Conservation (phyloP, 2,113 vertebrate genomes). For the Salvelinus sp. region DNA sequence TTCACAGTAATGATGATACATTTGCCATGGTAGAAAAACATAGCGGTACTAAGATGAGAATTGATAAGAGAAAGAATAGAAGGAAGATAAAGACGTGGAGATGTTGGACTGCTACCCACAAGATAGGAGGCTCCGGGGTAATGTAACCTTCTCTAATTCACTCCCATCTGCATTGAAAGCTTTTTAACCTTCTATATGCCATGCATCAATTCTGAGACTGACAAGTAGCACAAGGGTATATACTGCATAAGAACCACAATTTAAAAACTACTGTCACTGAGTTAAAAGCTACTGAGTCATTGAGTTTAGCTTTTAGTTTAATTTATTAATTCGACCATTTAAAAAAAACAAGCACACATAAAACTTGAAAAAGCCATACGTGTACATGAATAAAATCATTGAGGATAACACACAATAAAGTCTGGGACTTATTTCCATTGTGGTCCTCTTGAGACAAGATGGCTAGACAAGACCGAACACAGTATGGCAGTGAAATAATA, state of each 20-base stretch:
- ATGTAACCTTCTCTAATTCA: not conserved
- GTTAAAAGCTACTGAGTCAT: not conserved
- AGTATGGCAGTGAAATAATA: too few species aligned
- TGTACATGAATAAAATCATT: too few species aligned
- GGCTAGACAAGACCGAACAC: too few species aligned
- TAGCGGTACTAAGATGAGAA: not conserved
- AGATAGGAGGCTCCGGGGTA: not conserved
- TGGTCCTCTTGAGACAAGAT: too few species aligned
- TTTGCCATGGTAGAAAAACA: not conserved
- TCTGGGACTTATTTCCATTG: too few species aligned
- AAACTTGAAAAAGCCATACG: too few species aligned
- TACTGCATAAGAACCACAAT: not conserved
- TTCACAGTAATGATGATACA: not conserved
- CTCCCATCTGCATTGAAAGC: not conserved
- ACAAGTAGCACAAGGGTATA: not conserved
- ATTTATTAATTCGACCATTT: too few species aligned
- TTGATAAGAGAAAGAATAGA: not conserved
- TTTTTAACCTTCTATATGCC: not conserved
- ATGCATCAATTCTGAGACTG: not conserved
- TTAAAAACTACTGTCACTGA: too few species aligned
- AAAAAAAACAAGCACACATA: too few species aligned
- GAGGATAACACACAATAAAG: too few species aligned
- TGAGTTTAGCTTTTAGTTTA: not conserved
- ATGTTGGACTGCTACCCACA: not conserved
- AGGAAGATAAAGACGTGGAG: not conserved